Percentiles rank a stretch among this genome's conserved stretches.
Evolutionary conservation across 2,113 vertebrate genomes (phyloP).

Genomic region (Centropus bengalensis): DNA sequence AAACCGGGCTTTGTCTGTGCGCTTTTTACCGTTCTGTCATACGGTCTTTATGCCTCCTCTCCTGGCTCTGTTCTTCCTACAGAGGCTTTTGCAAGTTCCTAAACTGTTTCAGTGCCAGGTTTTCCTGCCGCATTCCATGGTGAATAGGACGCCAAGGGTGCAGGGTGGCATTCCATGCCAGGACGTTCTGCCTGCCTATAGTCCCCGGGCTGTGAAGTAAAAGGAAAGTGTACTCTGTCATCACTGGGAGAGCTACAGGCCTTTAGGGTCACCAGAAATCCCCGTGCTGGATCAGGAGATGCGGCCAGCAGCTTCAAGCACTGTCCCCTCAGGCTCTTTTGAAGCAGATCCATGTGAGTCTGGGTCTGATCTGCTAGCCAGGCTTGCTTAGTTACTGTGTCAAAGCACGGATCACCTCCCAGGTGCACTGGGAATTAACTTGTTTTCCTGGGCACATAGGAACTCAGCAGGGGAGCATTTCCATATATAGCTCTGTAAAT

Average conservation of each 20-base stretch:
- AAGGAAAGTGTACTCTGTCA: background rate
- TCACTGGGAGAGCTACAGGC: background rate
- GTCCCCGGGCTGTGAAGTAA: background rate
- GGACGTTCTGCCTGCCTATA: background rate
- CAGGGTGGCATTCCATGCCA: background rate
- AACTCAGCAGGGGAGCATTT: background rate
- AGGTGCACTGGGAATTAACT: background rate
- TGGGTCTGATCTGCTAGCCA: background rate
- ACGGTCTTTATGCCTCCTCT: background rate
- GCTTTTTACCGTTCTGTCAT: background rate
- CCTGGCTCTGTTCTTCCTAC: background rate
- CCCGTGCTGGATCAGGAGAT: background rate
- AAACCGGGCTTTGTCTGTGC: background rate
- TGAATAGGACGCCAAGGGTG: background rate
- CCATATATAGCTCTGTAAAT: background rate
- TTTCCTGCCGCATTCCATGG: fast-evolving
- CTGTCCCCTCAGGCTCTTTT: background rate
- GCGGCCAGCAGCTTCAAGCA: background rate
- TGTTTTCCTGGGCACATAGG: background rate
- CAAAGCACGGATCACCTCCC: background rate
- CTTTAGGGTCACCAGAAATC: background rate
- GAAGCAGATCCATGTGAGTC: background rate
- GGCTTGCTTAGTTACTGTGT: background rate
- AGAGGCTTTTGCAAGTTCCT: background rate
- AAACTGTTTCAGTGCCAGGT: background rate